Base-by-base conservation (phyloP, 2,797 vertebrate genomes). In the Salarias fasciatus region DNA sequence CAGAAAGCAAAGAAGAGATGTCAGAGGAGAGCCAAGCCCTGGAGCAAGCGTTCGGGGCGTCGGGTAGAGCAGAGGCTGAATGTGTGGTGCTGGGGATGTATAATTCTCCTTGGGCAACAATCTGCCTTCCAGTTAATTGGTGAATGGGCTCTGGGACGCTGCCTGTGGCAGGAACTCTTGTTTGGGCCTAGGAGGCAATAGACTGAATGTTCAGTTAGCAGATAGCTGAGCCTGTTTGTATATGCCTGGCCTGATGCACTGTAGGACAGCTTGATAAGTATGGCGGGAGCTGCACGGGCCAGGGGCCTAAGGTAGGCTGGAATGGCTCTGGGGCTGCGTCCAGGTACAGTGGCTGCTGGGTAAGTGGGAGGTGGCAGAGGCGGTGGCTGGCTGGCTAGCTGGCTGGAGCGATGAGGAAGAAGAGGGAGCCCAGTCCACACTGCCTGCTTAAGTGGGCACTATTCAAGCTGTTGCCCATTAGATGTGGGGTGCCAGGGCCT, bases 401-500 rank as follows among this genome's bases (percentile, higher is more conserved):
- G 57, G 85, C 79, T 80, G 66, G 79, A 85, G 79, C 41, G 10
- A 76, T 47, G 71, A 85, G 77, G 75, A 83, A 74, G 82, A 85
- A 80, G 82, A 84, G 76, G 88, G 86, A 88, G 88, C 80, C 74
- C 87, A 86, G 88, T 82, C 84, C 70, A 69, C 84, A 69, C 69
- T 73, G 87, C 86, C 89, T 92, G 91, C 89, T 89, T 94, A 94
- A 94, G 92, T 94, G 93, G 91, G 92, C 89, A 93, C 93, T 94
- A 93, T 92, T 94, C 93, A 94, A 94, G 92, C 93, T 94, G 93
- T 94, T 91, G 91, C 89, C 92, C 89, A 93, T 93, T 93, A 92
- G 90, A 92, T 92, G 89, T 92, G 89, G 90, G 90, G 87, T 88
- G 91, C 87, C 91, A 88, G 89, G 88, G 92, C 90, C 86, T 85